Base-by-base conservation (phyloP, 2,888 invertebrate species). In the Ligdia adustata region DNA sequence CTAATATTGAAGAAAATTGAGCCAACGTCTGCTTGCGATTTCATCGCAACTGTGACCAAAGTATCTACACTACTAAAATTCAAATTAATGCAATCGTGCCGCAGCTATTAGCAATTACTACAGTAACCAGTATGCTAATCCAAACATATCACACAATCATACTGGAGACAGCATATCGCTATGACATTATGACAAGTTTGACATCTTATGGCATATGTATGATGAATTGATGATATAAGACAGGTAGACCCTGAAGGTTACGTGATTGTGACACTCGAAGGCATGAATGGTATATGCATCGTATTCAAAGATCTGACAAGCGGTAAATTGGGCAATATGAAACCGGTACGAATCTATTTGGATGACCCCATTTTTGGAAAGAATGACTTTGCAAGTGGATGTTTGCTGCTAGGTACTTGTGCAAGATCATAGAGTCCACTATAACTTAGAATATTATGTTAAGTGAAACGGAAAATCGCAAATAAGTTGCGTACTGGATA, bases 221-320 rank as follows among this genome's bases (percentile, higher is more conserved):
- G 32, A 37, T 42, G 48, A 15, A 47, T 33, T 20, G 38, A 9
- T 46, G 40, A 47, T 35, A 41, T 47, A 47, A 47, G 37, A 37
- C 42, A 27, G 33, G 41, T 32, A 41, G 13, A 24, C 14, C 18
- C 20, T 39, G 37, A 33, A 42, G 38, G 48, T 41, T 31, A 47
- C 42, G 37, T 22, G 37, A 15, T 29, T 49, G 42, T 49, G 48
- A 43, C 48, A 49, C 12, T 15, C 7, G n/a, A n/a, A 15, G 13
- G 28, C 20, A 40, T 46, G 33, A 27, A 33, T 45, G 44, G 42
- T 28, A 15, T 33, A 34, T 45, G 33, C 12, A 40, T 40, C 9
- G 20, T 20, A 37, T 29, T 34, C 6, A 34, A 42, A 27, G 20
- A 20, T 34, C 9, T 37, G 27, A 27, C 35, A 35, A 15, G 14